Base-by-base conservation (phyloP, 2,888 invertebrate species). In the Cataglyphis albicans region DNA sequence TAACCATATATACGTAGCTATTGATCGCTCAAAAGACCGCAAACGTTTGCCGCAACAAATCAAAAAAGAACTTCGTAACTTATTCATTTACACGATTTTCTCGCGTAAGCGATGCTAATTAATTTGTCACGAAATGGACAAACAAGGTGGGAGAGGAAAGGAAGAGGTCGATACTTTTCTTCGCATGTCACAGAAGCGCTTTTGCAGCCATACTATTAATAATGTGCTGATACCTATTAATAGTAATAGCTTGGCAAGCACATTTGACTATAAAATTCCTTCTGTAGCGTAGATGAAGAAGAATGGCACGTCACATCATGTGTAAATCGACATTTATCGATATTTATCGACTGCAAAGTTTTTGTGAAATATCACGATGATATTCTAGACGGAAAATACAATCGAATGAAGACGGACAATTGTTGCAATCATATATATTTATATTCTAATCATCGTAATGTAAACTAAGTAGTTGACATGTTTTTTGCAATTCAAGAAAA, bases 141-240 rank as follows among this genome's bases (percentile, higher is more conserved):
- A 44, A n/a, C n/a, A 32, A 35, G 0, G 55, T 6, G 9, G n/a
- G n/a, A 52, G 52, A n/a, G n/a, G 18, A 18, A n/a, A 7, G 1
- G 18, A n/a, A 52, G 52, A 3, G 0, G n/a, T 1, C 21, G 15
- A 57, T 3, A 32, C 1, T 29, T 32, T 35, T 41, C 29, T 52
- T 25, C 15, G 15, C 29, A n/a, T 38, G 21, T 64, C 4, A 38
- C 25, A 25, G 18, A 41, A 48, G 5, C 21, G 12, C 3, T 67
- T 57, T 76, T 55, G 29, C 6, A 68, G 41, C 57, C 55, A 57
- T 29, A 25, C 55, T 76, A 76, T 76, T 76, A 76, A 76, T 76
- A 76, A 76, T 67, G 38, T 55, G 38, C 0, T 38, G 15, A 29
- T 76, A 15, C 41, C 65, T 68, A 67, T 76, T 76, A 76, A 57